A percentile compares a stretch with the other conserved stretches of the same genome.
These are phyloP conservation scores for Cephus sareptanus DNA, from an alignment of 2,888 invertebrate genomes.

Conservation along the genomic window DNA sequence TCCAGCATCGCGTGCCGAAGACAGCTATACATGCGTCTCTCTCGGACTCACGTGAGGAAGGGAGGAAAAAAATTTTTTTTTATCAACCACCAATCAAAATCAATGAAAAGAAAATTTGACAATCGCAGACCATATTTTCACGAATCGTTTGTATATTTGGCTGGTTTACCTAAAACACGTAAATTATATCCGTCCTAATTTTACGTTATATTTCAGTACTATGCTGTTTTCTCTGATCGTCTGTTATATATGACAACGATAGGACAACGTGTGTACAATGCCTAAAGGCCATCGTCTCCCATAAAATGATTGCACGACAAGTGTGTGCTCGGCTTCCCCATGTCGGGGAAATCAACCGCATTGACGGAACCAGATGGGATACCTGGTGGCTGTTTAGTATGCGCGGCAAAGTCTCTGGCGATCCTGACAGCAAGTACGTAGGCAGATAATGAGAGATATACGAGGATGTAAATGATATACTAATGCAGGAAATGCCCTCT, in stretches of 20 bases:
- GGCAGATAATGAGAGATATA: slow-evolving; percentile 54
- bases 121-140: too few species aligned
- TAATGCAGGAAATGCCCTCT: slow-evolving; percentile 57
- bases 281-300: neutral
- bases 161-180: too few species aligned
- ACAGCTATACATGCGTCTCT: neutral
- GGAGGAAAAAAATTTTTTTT: neutral
- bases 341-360: neutral
- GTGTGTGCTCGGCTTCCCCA: neutral
- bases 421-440: slow-evolving; percentile 33
- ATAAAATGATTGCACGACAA: neutral
- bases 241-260: neutral
- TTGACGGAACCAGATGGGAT: slow-evolving; percentile 9
- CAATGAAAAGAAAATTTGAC: too few species aligned
- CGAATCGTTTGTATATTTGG: too few species aligned
- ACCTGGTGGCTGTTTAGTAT: slow-evolving; percentile 11
- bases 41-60: neutral
- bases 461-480: slow-evolving; percentile 57
- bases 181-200: too few species aligned
- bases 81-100: neutral
- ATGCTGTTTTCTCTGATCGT: neutral
- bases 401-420: slow-evolving; percentile 15
- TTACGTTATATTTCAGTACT: too few species aligned
- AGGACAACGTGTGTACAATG: neutral
- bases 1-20: neutral